phyloP scores from a whole-genome alignment of 2,888 invertebrate species.

The Notodonta dromedarius region DNA sequence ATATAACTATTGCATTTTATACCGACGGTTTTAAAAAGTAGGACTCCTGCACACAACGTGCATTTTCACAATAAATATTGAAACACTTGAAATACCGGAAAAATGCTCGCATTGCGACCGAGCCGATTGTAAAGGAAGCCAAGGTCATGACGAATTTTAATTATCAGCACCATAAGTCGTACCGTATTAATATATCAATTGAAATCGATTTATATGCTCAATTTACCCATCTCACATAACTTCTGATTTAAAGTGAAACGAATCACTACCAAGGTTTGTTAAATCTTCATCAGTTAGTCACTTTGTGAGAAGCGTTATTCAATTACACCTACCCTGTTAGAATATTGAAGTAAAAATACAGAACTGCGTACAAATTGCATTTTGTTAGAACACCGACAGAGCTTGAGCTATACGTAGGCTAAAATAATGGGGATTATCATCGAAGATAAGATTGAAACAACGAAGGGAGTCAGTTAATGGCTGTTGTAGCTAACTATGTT shows the following conservation, averaged over 20 bases:
- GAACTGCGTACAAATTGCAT: no score
- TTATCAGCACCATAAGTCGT: slow-evolving; percentile 34
- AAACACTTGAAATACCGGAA: slow-evolving; percentile 54
- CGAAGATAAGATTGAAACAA: not conserved
- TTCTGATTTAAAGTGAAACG: slow-evolving; percentile 14
- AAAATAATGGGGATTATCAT: not conserved
- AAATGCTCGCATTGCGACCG: slow-evolving; percentile 49
- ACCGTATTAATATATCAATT: slow-evolving; percentile 16
- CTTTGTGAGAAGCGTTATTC: no score
- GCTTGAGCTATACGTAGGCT: not conserved
- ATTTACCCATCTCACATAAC: not conserved
- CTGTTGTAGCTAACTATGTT: slow-evolving; percentile 3
- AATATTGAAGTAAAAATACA: no score
- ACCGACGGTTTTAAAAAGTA: slow-evolving; percentile 4
- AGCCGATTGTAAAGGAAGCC: slow-evolving; percentile 49
- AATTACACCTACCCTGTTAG: no score
- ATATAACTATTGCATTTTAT: not conserved
- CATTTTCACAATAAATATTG: slow-evolving; percentile 29
- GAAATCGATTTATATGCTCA: slow-evolving; percentile 7
- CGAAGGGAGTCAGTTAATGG: not conserved
- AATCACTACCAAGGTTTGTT: slow-evolving; percentile 6
- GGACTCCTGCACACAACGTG: not conserved
- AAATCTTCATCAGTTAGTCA: not conserved
- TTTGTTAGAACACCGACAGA: no score
- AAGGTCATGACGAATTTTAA: slow-evolving; percentile 54